Percentiles rank a stretch among this genome's conserved stretches.
phyloP scores from a whole-genome alignment of 30 jellyfish, hydroid and myxozoan species.

The Hydractinia echinata region DNA sequence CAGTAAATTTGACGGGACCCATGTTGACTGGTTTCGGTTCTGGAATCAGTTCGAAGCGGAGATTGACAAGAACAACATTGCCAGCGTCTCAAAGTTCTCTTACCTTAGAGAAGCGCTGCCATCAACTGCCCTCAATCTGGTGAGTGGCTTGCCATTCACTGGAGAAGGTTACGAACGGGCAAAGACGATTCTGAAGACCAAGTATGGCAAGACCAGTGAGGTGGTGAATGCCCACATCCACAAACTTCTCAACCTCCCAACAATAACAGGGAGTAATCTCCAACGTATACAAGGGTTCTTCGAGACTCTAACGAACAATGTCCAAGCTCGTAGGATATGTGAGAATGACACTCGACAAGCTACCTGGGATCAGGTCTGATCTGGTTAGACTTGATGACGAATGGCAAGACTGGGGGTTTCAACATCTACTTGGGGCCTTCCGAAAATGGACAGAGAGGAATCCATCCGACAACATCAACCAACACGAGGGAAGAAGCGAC shows the following conservation, averaged over 20 bases:
- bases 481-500: neutral
- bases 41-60: slow-evolving; percentile 67
- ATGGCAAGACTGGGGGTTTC: slow-evolving; percentile 42
- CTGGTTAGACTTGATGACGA: slow-evolving; percentile 42
- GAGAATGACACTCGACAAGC: slow-evolving; percentile 55
- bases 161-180: slow-evolving; percentile 8
- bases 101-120: slow-evolving; percentile 41
- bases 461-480: too few relatives aligned
- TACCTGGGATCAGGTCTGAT: slow-evolving; percentile 44
- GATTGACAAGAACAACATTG: slow-evolving; percentile 38
- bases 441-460: slow-evolving; percentile 43
- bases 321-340: slow-evolving; percentile 50
- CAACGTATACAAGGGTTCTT: slow-evolving; percentile 28
- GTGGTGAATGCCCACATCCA: slow-evolving; percentile 17
- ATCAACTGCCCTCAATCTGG: slow-evolving; percentile 28
- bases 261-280: slow-evolving; percentile 29
- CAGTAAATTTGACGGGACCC: slow-evolving; percentile 45
- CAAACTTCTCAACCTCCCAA: neutral
- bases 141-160: slow-evolving; percentile 48
- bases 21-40: too few relatives aligned
- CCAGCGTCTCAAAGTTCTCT: slow-evolving; percentile 46
- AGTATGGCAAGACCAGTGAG: slow-evolving; percentile 17
- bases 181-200: neutral
- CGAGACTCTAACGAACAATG: slow-evolving; percentile 28
- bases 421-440: slow-evolving; percentile 37